These are phyloP conservation scores for Sinopyrophorus schimmeli DNA, from an alignment of 2,888 invertebrate species.

Conservation along the genomic window DNA sequence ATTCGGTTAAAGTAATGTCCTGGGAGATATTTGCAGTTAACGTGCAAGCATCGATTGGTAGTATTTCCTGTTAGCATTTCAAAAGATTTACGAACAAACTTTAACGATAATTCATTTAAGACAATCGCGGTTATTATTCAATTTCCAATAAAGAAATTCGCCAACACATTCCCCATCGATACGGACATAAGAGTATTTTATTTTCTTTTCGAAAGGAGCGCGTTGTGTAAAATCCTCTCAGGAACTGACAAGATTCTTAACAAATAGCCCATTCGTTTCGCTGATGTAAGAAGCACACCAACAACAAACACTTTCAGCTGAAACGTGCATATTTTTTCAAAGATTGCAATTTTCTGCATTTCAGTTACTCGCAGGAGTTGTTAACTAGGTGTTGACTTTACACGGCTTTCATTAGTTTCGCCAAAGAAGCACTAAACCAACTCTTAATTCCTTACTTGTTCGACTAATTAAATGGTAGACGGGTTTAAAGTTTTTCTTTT, in stretches of 20 bases:
- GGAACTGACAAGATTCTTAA: conserved; percentile 17
- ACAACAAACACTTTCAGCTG: too few species aligned
- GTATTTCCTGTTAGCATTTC: conserved; percentile 6
- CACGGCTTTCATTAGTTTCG: too few species aligned
- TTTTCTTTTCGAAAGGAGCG: conserved; percentile 6
- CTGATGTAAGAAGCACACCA: conserved; percentile 20
- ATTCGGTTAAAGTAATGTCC: conserved; percentile 16
- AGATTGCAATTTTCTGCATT: too few species aligned
- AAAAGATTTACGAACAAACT: conserved; percentile 10
- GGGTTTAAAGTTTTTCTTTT: too few species aligned
- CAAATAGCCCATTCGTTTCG: conserved; percentile 22
- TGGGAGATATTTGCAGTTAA: conserved; percentile 9
- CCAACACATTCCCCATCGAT: conserved; percentile 2
- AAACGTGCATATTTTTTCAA: too few species aligned
- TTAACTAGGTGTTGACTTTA: too few species aligned
- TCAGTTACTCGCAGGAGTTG: too few species aligned
- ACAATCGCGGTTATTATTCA: conserved; percentile 1
- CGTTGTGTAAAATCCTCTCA: conserved; percentile 7
- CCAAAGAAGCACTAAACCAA: too few species aligned
- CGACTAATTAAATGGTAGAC: too few species aligned
- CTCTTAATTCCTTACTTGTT: too few species aligned
- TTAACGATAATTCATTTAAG: conserved; percentile 5
- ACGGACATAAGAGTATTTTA: conserved; percentile 4
- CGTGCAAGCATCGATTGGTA: conserved; percentile 10
- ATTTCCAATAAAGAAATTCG: conserved; percentile 4